phyloP scores from a whole-genome alignment of 2,113 vertebrate genomes.

The Heptranchias perlo region DNA sequence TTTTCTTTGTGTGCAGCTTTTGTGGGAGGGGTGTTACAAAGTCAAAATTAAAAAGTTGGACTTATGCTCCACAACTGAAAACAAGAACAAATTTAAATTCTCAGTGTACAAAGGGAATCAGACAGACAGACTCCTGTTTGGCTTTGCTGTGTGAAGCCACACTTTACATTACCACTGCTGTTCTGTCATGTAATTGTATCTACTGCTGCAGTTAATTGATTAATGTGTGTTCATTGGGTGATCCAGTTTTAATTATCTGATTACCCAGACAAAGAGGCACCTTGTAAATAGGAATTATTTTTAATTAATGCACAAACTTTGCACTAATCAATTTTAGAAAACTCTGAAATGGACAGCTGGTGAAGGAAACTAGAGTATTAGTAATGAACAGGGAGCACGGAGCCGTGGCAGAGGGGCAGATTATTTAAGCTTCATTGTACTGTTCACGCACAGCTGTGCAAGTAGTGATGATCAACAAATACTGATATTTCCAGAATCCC shows the following conservation, averaged over 20 bases:
- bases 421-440: background rate
- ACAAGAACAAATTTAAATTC: background rate
- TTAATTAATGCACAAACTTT: no score
- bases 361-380: background rate
- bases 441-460: background rate
- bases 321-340: no score
- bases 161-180: background rate
- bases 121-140: background rate
- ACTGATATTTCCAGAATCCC: background rate
- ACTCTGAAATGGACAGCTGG: no score
- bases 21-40: background rate
- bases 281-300: no score
- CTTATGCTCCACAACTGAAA: background rate
- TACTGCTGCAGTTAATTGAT: background rate
- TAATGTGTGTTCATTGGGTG: background rate
- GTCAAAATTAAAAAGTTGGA: background rate
- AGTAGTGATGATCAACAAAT: background rate
- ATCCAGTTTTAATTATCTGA: background rate
- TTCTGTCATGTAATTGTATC: background rate
- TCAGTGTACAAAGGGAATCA: background rate
- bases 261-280: background rate
- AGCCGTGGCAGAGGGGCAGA: background rate
- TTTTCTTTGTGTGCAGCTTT: background rate
- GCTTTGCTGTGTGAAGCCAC: background rate
- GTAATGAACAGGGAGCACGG: background rate